Evolutionary conservation across 2,888 invertebrate genomes (phyloP), one percentile per base, ranked within the genome.

Genomic region (Zonitis immaculata): DNA sequence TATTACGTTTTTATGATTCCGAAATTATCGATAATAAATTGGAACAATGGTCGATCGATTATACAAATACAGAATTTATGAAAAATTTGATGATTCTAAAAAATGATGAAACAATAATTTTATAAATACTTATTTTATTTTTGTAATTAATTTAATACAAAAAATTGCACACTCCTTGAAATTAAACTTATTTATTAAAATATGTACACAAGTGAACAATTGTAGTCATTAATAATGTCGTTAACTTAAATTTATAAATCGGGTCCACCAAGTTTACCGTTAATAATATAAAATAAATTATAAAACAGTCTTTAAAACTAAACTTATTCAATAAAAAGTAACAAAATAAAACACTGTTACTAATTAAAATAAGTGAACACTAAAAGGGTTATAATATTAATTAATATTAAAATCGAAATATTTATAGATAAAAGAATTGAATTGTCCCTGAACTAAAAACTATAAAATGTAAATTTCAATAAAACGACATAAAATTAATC

Each of bases 1-100:
- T 68, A 5, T 71, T 84, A 45, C 66, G 78, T 3, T 66, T 68
- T 3, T 78, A 79, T 67, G 79, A 84, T 66, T 73, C 64, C 1
- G 73, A 76, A 62, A 57, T 76, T 11, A 72, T 74, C 7, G 46
- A 51, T 48, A 58, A 54, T 46, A 57, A 60, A 45, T 4, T 67
- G 5, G 50, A 54, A 51, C 47, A 9, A 18, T 56, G 61, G 56
- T 42, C 52, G 16, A 54, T 47, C 12, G 45, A 53, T 22, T 52
- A 54, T 50, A 32, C n/a, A 18, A 42, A 52, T 16, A 55, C 48
- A 6, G 66, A 67, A 52, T 65, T 56, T 55, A 52, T 44, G 28
- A 67, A 65, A 59, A 70, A 69, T 11, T 51, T 60, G 45, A 44
- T 49, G 39, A 42, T 61, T 35, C 42, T 59, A 20, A 53, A 51